A percentile compares a stretch with the other conserved stretches of the same genome.
Evolutionary conservation across 1,140 invertebrate species (phyloP).

Genomic region (Brachionus manjavacas): DNA sequence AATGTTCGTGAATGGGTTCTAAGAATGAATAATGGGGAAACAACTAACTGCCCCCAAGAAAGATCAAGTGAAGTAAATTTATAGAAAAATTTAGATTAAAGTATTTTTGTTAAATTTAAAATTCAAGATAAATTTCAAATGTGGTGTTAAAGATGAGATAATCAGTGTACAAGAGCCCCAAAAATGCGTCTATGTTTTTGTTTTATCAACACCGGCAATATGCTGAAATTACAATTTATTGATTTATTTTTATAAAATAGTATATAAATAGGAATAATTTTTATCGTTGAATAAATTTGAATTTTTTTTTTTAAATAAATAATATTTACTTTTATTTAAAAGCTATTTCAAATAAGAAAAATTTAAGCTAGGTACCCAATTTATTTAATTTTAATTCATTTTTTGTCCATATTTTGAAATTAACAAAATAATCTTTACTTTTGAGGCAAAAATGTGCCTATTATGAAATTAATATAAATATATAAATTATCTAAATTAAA

Average conservation of each 20-base stretch:
- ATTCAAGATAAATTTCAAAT: constrained; percentile 5
- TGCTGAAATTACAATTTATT: background rate
- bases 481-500: too few relatives aligned
- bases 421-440: too few relatives aligned
- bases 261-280: too few relatives aligned
- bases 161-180: constrained; percentile 10
- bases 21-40: background rate
- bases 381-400: too few relatives aligned
- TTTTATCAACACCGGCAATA: constrained; percentile 8
- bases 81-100: background rate
- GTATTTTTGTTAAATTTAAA: background rate
- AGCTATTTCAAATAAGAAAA: too few relatives aligned
- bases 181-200: constrained; percentile 27
- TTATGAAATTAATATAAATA: too few relatives aligned
- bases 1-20: background rate
- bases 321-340: too few relatives aligned
- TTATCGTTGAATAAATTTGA: too few relatives aligned
- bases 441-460: too few relatives aligned
- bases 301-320: too few relatives aligned
- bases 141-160: background rate
- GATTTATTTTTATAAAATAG: background rate
- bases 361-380: too few relatives aligned
- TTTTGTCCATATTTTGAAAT: too few relatives aligned
- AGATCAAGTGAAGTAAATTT: background rate
- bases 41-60: background rate